Percentiles rank a stretch among this genome's conserved stretches.
Evolutionary conservation across 2,113 vertebrate species (phyloP).

Genomic region (Cyphomyrus discorhynchus): DNA sequence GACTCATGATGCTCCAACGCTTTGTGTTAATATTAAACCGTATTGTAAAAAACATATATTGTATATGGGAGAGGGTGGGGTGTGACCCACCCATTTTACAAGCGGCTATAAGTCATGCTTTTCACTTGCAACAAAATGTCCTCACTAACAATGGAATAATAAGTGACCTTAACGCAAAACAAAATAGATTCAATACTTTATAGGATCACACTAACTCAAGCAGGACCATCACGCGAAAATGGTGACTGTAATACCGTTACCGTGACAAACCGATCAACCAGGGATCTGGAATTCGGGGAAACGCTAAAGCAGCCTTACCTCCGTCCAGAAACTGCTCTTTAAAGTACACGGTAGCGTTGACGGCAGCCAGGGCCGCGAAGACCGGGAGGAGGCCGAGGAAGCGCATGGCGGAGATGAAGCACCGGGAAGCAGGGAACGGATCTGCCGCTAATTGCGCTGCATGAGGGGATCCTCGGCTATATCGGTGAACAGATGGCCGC

Average conservation of each 20-base stretch:
- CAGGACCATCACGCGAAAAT: background rate
- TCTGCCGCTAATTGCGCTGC: background rate
- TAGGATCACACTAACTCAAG: background rate
- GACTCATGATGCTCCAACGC: background rate
- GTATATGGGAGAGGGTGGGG: background rate
- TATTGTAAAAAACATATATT: background rate
- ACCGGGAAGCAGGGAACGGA: slow-evolving; percentile 30
- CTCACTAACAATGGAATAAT: background rate
- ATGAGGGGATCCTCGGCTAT: slow-evolving; percentile 57
- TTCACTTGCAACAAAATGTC: background rate
- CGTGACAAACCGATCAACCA: background rate
- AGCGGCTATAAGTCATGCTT: background rate
- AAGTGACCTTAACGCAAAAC: background rate
- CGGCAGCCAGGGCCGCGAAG: background rate
- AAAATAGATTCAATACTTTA: background rate
- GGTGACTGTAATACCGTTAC: background rate
- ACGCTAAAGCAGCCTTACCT: slow-evolving; percentile 48
- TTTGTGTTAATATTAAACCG: background rate
- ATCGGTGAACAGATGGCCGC: slow-evolving; percentile 72
- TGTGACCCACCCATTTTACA: background rate
- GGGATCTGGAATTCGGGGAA: background rate
- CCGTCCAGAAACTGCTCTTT: slow-evolving; percentile 68
- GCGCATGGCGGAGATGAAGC: background rate
- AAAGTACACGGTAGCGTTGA: slow-evolving; percentile 49
- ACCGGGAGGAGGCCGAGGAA: background rate